Evolutionary conservation across 2,797 vertebrate species (phyloP).

Genomic region (Morus bassanus): DNA sequence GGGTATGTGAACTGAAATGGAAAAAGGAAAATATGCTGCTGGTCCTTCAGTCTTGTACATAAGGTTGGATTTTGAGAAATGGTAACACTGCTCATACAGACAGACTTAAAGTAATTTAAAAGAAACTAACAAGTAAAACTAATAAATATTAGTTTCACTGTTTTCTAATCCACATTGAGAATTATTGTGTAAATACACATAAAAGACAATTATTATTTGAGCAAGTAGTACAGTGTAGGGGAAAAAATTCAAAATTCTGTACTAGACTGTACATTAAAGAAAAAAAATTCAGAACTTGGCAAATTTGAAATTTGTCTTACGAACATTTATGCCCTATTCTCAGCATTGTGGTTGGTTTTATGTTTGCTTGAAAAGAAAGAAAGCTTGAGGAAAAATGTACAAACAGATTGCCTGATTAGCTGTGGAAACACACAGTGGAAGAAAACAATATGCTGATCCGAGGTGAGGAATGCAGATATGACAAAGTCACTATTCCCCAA

Average conservation of each 20-base stretch:
- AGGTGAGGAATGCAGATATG: not conserved
- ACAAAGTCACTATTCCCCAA: not conserved
- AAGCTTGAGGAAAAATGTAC: not conserved
- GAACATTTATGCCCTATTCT: not conserved
- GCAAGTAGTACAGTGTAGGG: not conserved
- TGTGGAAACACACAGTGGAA: not conserved
- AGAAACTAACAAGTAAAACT: not conserved
- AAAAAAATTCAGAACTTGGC: not conserved
- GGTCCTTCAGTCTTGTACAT: fast-evolving
- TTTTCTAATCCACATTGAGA: not conserved
- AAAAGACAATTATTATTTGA: not conserved
- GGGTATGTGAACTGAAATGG: not conserved
- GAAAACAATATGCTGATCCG: not conserved
- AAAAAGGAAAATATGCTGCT: not conserved
- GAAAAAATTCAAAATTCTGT: not conserved
- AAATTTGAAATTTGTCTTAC: not conserved
- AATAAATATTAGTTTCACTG: not conserved
- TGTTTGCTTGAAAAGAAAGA: not conserved
- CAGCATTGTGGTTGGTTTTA: not conserved
- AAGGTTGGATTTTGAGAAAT: not conserved
- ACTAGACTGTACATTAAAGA: not conserved
- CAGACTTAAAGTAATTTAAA: not conserved
- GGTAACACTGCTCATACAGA: not conserved
- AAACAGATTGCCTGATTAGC: not conserved
- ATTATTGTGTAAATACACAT: not conserved